Evolutionary conservation across 2,113 vertebrate species (phyloP).

Genomic region (Girardinichthys multiradiatus): DNA sequence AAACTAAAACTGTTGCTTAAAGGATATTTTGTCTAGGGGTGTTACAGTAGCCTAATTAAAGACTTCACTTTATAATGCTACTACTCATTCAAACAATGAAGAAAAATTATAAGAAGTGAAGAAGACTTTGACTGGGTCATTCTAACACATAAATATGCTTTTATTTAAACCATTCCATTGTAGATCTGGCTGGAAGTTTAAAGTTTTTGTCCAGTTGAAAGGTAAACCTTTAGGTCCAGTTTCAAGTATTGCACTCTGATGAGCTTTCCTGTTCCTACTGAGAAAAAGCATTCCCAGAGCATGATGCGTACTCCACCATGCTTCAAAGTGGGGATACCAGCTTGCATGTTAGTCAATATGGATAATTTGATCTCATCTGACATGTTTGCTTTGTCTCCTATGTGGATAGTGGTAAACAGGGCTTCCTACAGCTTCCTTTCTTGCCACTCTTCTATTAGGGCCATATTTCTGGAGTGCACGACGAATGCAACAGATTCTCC

Average conservation of each 20-base stretch:
- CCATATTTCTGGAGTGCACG: too few species aligned
- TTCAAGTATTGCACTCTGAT: neutral
- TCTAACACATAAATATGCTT: neutral
- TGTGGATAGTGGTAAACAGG: too few species aligned
- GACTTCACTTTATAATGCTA: neutral
- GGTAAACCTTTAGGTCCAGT: neutral
- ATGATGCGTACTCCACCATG: neutral
- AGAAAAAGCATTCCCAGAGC: neutral
- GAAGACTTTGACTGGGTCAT: neutral
- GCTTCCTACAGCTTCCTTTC: too few species aligned
- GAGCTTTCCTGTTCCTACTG: neutral
- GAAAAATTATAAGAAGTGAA: neutral
- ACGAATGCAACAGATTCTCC: too few species aligned
- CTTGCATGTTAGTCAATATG: too few species aligned
- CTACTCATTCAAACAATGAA: neutral
- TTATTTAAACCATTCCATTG: too few species aligned
- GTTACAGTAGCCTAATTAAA: neutral
- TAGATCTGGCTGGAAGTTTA: too few species aligned
- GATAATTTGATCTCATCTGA: too few species aligned
- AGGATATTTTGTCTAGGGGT: constrained; percentile 3
- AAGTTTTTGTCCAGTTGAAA: neutral
- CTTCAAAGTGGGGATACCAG: neutral
- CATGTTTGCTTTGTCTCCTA: too few species aligned
- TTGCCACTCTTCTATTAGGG: too few species aligned
- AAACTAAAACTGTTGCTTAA: neutral